Base-by-base conservation (phyloP, 2,797 vertebrate species). In the Sebastes wilsoni region DNA sequence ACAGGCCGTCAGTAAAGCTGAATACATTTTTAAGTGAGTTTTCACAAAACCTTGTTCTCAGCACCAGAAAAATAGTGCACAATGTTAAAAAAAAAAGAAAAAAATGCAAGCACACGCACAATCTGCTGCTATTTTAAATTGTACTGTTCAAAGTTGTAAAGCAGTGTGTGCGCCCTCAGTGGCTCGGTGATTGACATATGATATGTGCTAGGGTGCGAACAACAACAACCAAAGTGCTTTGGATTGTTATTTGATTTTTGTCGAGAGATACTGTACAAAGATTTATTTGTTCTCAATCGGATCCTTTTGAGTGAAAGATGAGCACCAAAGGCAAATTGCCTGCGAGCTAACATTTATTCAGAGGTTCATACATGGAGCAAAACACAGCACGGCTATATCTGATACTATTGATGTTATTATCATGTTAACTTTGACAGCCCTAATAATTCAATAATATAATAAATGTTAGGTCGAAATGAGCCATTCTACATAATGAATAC, bases 71-170 rank as follows among this genome's bases (percentile, higher is more conserved):
- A 69, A 59, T 20, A 71, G 4, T 28, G 25, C 46, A 59, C 8
- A 20, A 62, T 8, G 16, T 46, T 46, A 46, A 46, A 46, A 46
- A 20, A 16, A 46, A 14, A 27, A 56, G 12, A 20, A 36, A 36
- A 75, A 80, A 73, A 74, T 65, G 58, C 66, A 82, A 56, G 60
- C 2, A 18, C 56, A 49, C 5, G 27, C 67, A 81, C 73, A 65
- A 38, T 66, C 22, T 46, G 75, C 69, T 75, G 25, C 77, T 79
- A 79, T 81, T 88, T 78, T 76, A 66, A 83, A 84, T 36, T 59
- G 65, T 23, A 36, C 34, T 9, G 28, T 73, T 82, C 54, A 75
- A 82, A 83, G 79, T 72, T 80, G 27, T 28, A 49, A 84, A 79
- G 34, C 28, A 36, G 49, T n/a, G 28, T 52, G 64, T 52, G 64